A percentile compares a stretch with the other conserved stretches of the same genome.
These are phyloP conservation scores for Polyodon spathula DNA, from an alignment of 2,113 vertebrate species.

Conservation along the genomic window DNA sequence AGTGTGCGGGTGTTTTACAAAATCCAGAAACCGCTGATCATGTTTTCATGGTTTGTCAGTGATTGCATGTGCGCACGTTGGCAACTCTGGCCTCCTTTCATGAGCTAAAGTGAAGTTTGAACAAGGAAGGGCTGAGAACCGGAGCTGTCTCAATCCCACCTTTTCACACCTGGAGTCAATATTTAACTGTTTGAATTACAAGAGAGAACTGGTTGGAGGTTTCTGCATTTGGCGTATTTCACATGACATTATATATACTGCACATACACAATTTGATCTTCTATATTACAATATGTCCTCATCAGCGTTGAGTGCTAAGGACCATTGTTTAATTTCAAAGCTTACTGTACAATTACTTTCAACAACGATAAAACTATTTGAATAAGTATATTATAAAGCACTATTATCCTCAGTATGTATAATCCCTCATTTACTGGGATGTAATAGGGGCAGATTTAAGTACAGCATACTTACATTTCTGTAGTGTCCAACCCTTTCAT, in stretches of 20 bases:
- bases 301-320: background rate
- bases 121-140: background rate
- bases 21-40: conserved; percentile 3
- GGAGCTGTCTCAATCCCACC: background rate
- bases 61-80: background rate
- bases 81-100: background rate
- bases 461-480: too few relatives aligned
- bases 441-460: too few relatives aligned
- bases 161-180: conserved; percentile 8
- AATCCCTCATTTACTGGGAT: too few relatives aligned
- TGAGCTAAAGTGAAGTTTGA: background rate
- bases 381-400: too few relatives aligned
- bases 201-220: background rate
- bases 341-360: too few relatives aligned
- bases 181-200: background rate
- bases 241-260: background rate
- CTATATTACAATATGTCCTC: too few relatives aligned
- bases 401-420: too few relatives aligned
- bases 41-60: conserved; percentile 1
- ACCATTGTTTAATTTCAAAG: background rate
- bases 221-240: background rate
- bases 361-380: too few relatives aligned
- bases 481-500: too few relatives aligned
- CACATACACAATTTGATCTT: too few relatives aligned
- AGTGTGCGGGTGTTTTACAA: background rate